Base-by-base conservation (phyloP, 1,140 invertebrate genomes). In the Cherax destructor region DNA sequence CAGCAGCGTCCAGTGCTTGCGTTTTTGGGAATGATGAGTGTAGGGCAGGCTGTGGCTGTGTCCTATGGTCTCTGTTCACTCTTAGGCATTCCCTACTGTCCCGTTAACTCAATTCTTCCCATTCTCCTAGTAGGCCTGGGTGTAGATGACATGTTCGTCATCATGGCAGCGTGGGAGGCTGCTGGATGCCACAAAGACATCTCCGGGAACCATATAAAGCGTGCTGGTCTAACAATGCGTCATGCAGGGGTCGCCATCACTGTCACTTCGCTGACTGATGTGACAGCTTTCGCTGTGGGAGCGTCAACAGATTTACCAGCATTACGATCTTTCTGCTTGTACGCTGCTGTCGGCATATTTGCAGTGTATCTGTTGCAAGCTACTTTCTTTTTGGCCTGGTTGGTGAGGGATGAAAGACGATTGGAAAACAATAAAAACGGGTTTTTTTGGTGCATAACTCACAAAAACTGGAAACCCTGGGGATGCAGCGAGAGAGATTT, bases 241-340 rank as follows among this genome's bases (percentile, higher is more conserved):
- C 95, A 95, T 88, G 96, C 96, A 59, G 96, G 96, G 59, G 95
- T 96, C 21, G 96, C 96, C 11, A 96, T 97, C 86, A 96, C 96
- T 3, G 95, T 96, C 4, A 97, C 96, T 4, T 96, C 96, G 5
- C 93, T 96, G 18, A 97, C 96, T 4, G 96, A 97, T 93, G 95
- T 96, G 84, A 95, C 96, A 18, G 96, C 96, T 4, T 96, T 97
- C 93, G 95, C 95, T 47, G 96, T 97, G 84, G 96, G 96, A n/a
- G 95, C 96, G n/a, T 95, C 95, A 6, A 95, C 95, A 3, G 94
- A 95, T 13, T 94, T 95, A 94, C 95, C 95, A 9, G 95, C 95
- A 47, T 93, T 96, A 0, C 94, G 94, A 47, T 95, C 95, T 0
- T 96, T 96, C 86, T 96, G 95, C 85, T 93, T 95, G 30, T 95